Evolutionary conservation across 2,888 invertebrate genomes (phyloP), one percentile per base, ranked within the genome.

Genomic region (Helleia helle): DNA sequence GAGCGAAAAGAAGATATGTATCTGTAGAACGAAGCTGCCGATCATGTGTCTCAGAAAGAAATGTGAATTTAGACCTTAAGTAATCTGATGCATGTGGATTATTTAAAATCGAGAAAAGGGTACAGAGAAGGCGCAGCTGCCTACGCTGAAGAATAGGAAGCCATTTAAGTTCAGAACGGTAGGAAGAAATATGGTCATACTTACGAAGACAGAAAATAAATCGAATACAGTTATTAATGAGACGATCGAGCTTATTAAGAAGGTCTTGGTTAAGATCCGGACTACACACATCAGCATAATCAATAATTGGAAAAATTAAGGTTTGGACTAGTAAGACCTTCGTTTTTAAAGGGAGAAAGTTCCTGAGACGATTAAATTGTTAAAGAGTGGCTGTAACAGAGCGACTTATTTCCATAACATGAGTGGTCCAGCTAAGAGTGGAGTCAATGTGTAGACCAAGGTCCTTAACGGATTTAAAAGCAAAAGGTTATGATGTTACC

Each of bases 181-280:
- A 40, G 9, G 14, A 4, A 1, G 34, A n/a, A 2, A 37, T 9
- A 14, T 36, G 40, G 7, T 43, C 43, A 8, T 15, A 40, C 13
- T 43, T 43, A 7, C 15, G 9, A 3, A 43, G 2, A 18, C 38
- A 37, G 8, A 44, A 44, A 4, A 44, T 38, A 26, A 44, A 44
- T 1, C 41, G 29, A 8, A 44, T 34, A 9, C 15, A 38, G 2
- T 34, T 1, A n/a, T 44, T 44, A 28, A 36, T 30, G n/a, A 39
- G 30, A 8, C 39, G 39, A n/a, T n/a, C n/a, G n/a, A n/a, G n/a
- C 11, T 44, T 39, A 12, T 29, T 41, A 3, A 44, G 18, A 1
- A 39, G 25, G 28, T 30, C 29, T 24, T 44, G 36, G 9, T 14
- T 27, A 3, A 18, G 9, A 9, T 34, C 37, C 1, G 28, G 24